Conservation (phyloP, 2,113 vertebrate genomes). For the Syngnathus scovelli region DNA sequence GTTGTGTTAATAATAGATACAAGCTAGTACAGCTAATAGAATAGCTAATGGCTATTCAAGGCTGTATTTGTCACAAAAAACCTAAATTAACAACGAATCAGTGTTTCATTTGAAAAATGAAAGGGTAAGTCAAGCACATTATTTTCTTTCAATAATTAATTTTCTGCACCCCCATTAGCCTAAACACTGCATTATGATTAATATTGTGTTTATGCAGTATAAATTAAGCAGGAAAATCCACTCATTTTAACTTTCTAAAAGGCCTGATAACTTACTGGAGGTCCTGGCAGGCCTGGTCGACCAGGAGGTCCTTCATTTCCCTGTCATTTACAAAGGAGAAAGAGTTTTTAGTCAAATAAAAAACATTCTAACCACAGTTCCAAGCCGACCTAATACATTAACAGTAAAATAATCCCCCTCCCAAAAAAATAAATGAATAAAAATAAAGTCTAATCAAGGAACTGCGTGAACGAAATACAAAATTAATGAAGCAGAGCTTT, state of each 20-base stretch:
- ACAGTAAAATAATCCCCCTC: background rate
- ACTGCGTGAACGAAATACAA: background rate
- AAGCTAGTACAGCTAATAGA: too few species aligned
- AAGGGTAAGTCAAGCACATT: too few species aligned
- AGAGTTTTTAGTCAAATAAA: slow-evolving; percentile 14
- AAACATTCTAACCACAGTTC: slow-evolving; percentile 4
- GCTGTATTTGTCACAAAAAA: background rate
- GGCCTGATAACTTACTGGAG: slow-evolving; percentile 65
- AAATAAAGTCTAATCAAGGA: background rate
- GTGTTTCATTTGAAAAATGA: too few species aligned
- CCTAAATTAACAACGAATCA: background rate
- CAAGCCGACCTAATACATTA: background rate
- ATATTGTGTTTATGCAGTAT: background rate
- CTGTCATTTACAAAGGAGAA: slow-evolving; percentile 65
- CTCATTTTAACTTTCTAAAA: background rate
- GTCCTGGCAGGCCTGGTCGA: slow-evolving; percentile 74
- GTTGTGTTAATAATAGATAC: background rate
- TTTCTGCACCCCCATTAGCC: too few species aligned
- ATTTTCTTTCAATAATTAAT: too few species aligned
- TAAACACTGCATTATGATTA: too few species aligned
- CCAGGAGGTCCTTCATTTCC: slow-evolving; percentile 84
- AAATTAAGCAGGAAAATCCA: too few species aligned
- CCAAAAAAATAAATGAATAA: background rate
- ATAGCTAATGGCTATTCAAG: too few species aligned
- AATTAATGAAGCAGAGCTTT: background rate